Conservation (phyloP, 2,113 vertebrate genomes). For the Cettia cetti region DNA sequence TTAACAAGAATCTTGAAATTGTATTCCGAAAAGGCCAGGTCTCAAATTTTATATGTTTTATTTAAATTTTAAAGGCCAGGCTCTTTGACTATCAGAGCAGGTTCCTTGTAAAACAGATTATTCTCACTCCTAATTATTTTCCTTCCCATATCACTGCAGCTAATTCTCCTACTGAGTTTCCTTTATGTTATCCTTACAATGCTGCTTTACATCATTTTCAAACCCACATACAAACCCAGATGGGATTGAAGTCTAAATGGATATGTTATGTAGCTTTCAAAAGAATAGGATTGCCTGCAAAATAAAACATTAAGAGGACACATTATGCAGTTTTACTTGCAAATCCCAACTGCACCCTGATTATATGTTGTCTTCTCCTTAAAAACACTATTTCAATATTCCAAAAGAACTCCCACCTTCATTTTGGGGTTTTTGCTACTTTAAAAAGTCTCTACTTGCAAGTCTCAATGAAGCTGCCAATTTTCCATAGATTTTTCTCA, state of each 20-base stretch:
- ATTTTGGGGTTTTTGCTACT: not conserved
- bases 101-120: not conserved
- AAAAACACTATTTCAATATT: not conserved
- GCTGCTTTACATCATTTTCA: not conserved
- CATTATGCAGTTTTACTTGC: not conserved
- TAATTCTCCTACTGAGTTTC: not conserved
- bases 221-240: not conserved
- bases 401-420: not conserved
- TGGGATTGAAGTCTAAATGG: not conserved
- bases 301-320: not conserved
- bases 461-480: not conserved
- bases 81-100: not conserved
- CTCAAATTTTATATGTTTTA: not conserved
- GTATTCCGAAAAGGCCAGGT: not conserved
- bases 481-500: not conserved
- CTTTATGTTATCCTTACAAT: not conserved
- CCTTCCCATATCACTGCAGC: not conserved
- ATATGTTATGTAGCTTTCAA: not conserved
- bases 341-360: not conserved
- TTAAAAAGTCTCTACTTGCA: not conserved
- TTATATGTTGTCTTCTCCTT: not conserved
- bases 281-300: not conserved
- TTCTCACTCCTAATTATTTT: not conserved
- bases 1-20: not conserved
- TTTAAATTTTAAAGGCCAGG: not conserved